phyloP scores from a whole-genome alignment of 2,888 invertebrate species.

The Sericinus montela region DNA sequence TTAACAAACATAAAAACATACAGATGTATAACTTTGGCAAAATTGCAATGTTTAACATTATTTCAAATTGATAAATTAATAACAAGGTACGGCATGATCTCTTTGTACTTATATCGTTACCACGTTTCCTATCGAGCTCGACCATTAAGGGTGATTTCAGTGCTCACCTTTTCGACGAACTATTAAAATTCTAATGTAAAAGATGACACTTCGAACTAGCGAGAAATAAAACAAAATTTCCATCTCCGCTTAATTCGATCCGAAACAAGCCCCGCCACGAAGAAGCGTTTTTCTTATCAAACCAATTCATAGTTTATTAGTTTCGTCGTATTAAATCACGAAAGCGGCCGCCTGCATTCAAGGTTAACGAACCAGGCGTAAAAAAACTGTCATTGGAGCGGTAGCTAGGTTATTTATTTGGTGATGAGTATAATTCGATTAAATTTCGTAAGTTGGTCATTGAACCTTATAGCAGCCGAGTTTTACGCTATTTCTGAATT shows the following conservation, averaged over 20 bases:
- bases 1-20: too few species aligned
- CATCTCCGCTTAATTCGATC: conserved; percentile 36
- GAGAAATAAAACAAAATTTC: conserved; percentile 53
- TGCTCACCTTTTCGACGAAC: too few species aligned
- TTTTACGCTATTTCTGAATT: conserved; percentile 53
- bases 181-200: conserved; percentile 19
- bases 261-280: conserved; percentile 39
- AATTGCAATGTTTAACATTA: too few species aligned
- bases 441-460: conserved; percentile 55
- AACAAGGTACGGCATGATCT: too few species aligned
- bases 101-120: too few species aligned
- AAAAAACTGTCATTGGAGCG: conserved; percentile 33
- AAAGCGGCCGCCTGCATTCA: conserved; percentile 8
- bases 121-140: too few species aligned
- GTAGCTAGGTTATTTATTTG: conserved; percentile 38
- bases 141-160: too few species aligned
- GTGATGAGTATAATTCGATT: conserved; percentile 57
- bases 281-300: conserved; percentile 12
- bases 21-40: too few species aligned
- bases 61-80: too few species aligned
- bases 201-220: too few species aligned
- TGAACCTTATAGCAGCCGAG: conserved; percentile 44
- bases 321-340: conserved; percentile 13
- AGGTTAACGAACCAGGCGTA: conserved; percentile 36
- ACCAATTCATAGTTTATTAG: conserved; percentile 14